These are phyloP conservation scores for Drosophila macrospina DNA, from an alignment of 2,888 invertebrate genomes.

Conservation along the genomic window DNA sequence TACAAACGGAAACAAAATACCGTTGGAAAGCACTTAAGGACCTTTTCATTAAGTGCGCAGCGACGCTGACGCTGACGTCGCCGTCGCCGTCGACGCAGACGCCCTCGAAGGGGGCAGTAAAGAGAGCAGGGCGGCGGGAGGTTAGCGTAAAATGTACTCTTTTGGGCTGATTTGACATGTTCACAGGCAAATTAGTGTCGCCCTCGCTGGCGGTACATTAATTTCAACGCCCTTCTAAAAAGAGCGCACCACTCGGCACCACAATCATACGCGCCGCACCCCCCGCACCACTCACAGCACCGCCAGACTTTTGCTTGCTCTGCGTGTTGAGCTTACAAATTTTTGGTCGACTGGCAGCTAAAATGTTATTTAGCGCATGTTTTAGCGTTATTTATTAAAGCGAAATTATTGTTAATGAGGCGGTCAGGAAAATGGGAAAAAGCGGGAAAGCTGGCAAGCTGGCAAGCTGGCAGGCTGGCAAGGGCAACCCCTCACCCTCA, in stretches of 20 bases:
- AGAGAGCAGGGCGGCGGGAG: background rate
- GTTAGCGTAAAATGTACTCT: constrained; percentile 74
- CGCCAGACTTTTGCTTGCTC: background rate
- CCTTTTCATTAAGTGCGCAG: constrained; percentile 82
- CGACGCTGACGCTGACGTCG: constrained; percentile 23
- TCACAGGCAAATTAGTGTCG: constrained; percentile 81
- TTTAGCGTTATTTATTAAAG: constrained; percentile 80
- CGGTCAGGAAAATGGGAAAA: constrained; percentile 19
- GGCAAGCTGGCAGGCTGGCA: background rate
- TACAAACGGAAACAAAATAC: constrained; percentile 84
- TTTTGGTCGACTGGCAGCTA: constrained; percentile 59
- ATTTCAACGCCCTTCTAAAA: constrained; percentile 63
- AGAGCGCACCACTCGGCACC: background rate
- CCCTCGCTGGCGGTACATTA: constrained; percentile 72
- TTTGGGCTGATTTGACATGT: constrained; percentile 80
- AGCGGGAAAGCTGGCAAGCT: constrained; percentile 3
- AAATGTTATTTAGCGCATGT: constrained; percentile 82
- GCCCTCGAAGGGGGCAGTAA: background rate
- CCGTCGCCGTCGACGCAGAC: constrained; percentile 12
- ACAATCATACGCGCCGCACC: background rate
- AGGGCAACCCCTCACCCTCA: background rate
- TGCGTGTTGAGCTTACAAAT: constrained; percentile 69
- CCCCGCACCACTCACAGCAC: background rate
- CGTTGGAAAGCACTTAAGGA: constrained; percentile 84
- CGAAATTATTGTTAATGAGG: constrained; percentile 81